Evolutionary conservation across 2,888 invertebrate genomes (phyloP), one percentile per base, ranked within the genome.

Genomic region (Taphrorychus bicolor): DNA sequence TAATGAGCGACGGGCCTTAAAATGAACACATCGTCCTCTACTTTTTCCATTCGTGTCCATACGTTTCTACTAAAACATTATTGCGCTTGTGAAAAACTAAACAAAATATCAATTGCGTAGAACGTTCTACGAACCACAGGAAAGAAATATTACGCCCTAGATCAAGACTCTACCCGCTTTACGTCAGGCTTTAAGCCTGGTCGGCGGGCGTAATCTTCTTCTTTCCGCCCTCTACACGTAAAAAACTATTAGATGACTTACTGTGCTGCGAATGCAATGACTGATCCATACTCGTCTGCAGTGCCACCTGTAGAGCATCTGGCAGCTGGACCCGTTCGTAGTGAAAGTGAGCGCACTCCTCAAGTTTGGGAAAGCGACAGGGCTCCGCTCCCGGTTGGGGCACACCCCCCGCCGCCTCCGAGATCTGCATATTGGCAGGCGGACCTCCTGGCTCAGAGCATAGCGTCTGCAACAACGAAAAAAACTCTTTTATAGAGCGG

Each of bases 331-430:
- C 97, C 73, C 93, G 87, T 80, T 98, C 97, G 83, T 98, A 98
- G 83, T 98, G 98, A 83, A 98, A 98, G 82, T 98, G 98, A 3
- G 97, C 97, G 83, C 98, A 98, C 81, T 98, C 97, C 82, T 97
- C 96, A 70, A 98, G 87, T 79, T 93, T 92, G 59, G 93, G 94
- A 84, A 94, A 94, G 61, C 91, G 86, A 73, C 89, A 88, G 54
- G 83, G 81, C 71, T 82, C 82, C 58, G 71, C 70, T 45, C 77
- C 79, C 65, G 75, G 73, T 60, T 73, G 75, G 51, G 77, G 77
- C 54, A 71, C 75, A 49, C 78, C 79, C 53, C 76, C 74, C 62
- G 77, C 80, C 63, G 77, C 76, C 74, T 80, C 80, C 76, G 81
- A 80, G 69, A 82, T 81, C 75, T 81, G 82, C 81, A 81, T 82